Evolutionary conservation across 2,113 vertebrate species (phyloP), one percentile per base, ranked within the genome.

Genomic region (Cricetomys ansorgei): DNA sequence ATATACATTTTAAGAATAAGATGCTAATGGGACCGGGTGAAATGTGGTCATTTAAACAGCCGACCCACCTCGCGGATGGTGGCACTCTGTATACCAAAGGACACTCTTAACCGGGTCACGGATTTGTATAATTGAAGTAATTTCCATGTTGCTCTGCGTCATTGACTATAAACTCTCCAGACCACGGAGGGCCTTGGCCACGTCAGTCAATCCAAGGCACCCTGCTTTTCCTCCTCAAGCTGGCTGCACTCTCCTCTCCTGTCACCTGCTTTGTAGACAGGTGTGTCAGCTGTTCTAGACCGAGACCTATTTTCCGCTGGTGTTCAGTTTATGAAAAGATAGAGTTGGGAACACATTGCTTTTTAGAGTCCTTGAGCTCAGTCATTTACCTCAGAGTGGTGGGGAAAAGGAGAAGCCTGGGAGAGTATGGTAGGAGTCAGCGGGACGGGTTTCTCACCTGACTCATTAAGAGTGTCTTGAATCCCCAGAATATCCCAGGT

Each of bases 21-120:
- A 55, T 88, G 73, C 92, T 95, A 97, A 96, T 93, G 81, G 75
- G 45, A 88, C 84, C 86, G 94, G 90, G 88, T 92, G 77, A 88
- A 94, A 95, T 76, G n/a, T 65, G 55, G 48, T 83, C 67, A 59
- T 92, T 94, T 94, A 83, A 94, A 95, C 67, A 96, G 50, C 72
- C n/a, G 92, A 96, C 55, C 73, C 65, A 85, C 62, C 88, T 92
- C 70, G 15, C 0, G 29, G 91, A 94, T 75, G 19, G 55, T 62
- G 37, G 95, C 80, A n/a, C 31, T 92, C 15, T 79, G 15, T 29
- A 6, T 89, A 91, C 86, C 94, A 94, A 96, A 94, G 76, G 48
- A 94, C 84, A 17, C 83, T 95, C 70, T 72, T 90, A 94, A 90
- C 25, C 92, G 89, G 87, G 80, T 89, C 11, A 0, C 1, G 85